Evolutionary conservation across 2,113 vertebrate species (phyloP), one percentile per base, ranked within the genome.

Genomic region (Pelvicachromis taeniatus): DNA sequence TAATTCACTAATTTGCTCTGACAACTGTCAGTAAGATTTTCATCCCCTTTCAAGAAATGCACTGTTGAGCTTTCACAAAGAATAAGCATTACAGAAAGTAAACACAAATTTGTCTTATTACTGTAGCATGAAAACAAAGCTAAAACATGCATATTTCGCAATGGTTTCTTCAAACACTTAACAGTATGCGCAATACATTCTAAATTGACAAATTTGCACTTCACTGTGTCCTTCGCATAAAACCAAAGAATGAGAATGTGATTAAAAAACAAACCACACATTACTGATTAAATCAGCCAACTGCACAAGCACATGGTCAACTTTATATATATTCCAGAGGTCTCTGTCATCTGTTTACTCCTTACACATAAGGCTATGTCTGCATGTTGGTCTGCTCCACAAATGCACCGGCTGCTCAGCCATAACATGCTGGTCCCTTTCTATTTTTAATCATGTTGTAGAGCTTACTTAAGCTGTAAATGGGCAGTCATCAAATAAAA

Each of bases 401-500:
- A 33, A 59, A 59, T 29, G 33, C 29, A 59, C 56, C 17, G 29
- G 29, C 29, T 59, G 56, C 56, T 33, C 26, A 29, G 55, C 55
- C 13, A 0, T 59, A 29, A 10, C 16, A 59, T 40, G 40, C 21
- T 78, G 50, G 81, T 84, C 35, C 17, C 59, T 68, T 78, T 89
- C 88, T 90, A 90, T 87, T 88, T 88, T 52, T 83, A 79, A 52
- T 82, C 23, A 59, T 42, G 85, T 54, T 38, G 29, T 45, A 50
- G 4, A 54, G 52, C 26, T 91, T 78, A n/a, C 53, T 75, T 29
- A 33, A 21, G 19, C 13, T 81, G 77, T 87, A 90, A 86, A 83
- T 80, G 9, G 9, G 12, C 16, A 59, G 82, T 87, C 84, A 88
- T 90, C 78, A 88, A 90, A 87, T 85, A 85, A 83, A 78, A 85